Evolutionary conservation across 2,888 invertebrate genomes (phyloP).

Genomic region (Drosophila tripunctata): DNA sequence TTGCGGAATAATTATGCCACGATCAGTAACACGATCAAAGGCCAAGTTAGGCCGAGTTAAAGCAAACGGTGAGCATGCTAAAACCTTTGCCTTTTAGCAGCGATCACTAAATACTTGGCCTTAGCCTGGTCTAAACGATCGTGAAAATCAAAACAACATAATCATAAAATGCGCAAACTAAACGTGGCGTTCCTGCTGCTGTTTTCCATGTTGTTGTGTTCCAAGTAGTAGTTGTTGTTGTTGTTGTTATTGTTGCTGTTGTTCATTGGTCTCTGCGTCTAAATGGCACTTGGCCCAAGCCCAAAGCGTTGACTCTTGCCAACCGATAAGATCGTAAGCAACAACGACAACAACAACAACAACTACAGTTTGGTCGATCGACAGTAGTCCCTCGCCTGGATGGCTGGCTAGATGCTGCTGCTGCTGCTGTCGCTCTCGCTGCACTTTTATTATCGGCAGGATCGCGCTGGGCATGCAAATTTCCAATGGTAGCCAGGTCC

Average conservation of each 20-base stretch:
- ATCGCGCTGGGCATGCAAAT: constrained; percentile 80
- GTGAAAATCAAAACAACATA: constrained; percentile 80
- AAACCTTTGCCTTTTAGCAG: constrained; percentile 62
- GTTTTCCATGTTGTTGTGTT: constrained; percentile 52
- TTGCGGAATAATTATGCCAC: constrained; percentile 72
- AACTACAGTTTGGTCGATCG: constrained; percentile 39
- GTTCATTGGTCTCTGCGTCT: constrained; percentile 75
- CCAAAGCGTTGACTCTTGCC: constrained; percentile 73
- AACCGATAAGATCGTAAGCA: constrained; percentile 76
- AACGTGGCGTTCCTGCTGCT: constrained; percentile 72
- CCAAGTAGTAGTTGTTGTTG: constrained; percentile 45
- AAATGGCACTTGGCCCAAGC: constrained; percentile 78
- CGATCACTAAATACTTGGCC: constrained; percentile 73
- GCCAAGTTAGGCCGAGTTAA: constrained; percentile 54
- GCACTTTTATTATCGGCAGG: constrained; percentile 77
- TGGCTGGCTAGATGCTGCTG: constrained; percentile 27
- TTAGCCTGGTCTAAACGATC: constrained; percentile 66
- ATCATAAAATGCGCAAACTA: constrained; percentile 79
- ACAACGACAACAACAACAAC: constrained; percentile 30
- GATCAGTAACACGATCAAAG: constrained; percentile 80
- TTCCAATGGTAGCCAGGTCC: constrained; percentile 65
- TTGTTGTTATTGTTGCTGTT: constrained; percentile 32
- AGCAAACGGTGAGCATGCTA: constrained; percentile 41
- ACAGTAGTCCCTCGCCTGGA: constrained; percentile 48
- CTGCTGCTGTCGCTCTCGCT: constrained; percentile 39